Base-by-base conservation (phyloP, 2,888 invertebrate genomes). In the Tryphoninae sp. region DNA sequence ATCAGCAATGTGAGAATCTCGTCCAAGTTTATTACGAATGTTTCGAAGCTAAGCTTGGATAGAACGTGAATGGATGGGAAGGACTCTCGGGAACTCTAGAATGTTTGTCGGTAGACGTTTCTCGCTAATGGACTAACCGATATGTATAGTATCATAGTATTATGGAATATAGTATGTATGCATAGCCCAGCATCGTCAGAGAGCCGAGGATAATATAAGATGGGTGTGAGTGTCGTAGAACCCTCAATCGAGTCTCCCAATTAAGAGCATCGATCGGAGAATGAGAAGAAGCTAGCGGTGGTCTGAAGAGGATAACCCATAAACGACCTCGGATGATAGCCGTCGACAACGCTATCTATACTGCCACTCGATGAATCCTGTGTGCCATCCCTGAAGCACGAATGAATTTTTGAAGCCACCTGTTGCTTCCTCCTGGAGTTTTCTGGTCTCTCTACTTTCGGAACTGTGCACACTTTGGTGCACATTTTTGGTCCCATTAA, bases 381-480 rank as follows among this genome's bases (percentile, higher is more conserved):
- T 61, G 62, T 62, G 62, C 13, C 59, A 26, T 59, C 26, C 26
- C 26, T 19, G 26, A 59, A 59, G 26, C 59, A 2, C 82, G 85
- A 87, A 86, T 87, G 82, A 87, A 88, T 87, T 87, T 88, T 88
- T 87, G 86, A 87, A 84, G 82, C 87, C 86, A 88, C 87, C 87
- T 88, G 87, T 88, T 88, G 87, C 87, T 9, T 62, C 59, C 26
- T 45, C 42, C 23, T 19, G 19, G 55, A 64, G 19, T 55, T 55
- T 55, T 55, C 55, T 16, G 33, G 33, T 33, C 16, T 2, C 8
- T 23, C 59, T 19, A 13, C 23, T 59, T 59, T 59, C 59, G 55
- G 8, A 19, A 19, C 55, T 55, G 1, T 51, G 16, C 9, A 19
- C 53, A 45, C 45, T 19, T 16, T 19, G n/a, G 16, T 53, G 19